Evolutionary conservation across 2,797 vertebrate species (phyloP).

Genomic region (Lophius americanus): DNA sequence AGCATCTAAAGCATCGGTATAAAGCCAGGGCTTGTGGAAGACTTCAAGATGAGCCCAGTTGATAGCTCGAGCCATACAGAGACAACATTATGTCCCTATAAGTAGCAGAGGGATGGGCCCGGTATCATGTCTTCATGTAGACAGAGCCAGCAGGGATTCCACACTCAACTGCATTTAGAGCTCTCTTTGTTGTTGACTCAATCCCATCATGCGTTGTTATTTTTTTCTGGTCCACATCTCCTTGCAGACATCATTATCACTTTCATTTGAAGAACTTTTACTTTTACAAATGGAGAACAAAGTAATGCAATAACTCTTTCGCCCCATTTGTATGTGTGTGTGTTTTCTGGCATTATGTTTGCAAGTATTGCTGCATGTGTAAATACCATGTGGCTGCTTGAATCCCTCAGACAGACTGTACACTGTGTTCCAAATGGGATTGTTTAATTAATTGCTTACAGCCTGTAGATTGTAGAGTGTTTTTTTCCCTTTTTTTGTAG

Average conservation of each 20-base stretch:
- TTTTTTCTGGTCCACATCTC: slow-evolving; percentile 57
- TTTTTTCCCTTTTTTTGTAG: not conserved
- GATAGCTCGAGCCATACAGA: slow-evolving; percentile 59
- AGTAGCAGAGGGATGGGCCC: slow-evolving; percentile 68
- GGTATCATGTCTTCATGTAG: slow-evolving; percentile 65
- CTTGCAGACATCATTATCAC: slow-evolving; percentile 64
- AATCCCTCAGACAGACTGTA: slow-evolving; percentile 8
- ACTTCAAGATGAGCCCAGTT: slow-evolving; percentile 61
- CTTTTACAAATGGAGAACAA: slow-evolving; percentile 44
- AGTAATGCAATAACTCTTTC: slow-evolving; percentile 41
- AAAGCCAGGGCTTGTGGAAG: slow-evolving; percentile 39
- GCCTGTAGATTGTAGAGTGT: not conserved
- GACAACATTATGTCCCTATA: slow-evolving; percentile 70
- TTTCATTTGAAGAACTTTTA: slow-evolving; percentile 55
- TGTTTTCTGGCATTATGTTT: slow-evolving; percentile 16
- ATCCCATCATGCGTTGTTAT: slow-evolving; percentile 56
- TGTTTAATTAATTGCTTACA: slow-evolving; percentile 18
- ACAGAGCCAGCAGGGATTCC: slow-evolving; percentile 67
- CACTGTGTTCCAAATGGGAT: slow-evolving; percentile 2
- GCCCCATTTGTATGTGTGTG: slow-evolving; percentile 31
- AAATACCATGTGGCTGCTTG: slow-evolving; percentile 39
- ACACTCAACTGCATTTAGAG: slow-evolving; percentile 65
- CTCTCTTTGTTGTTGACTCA: slow-evolving; percentile 67
- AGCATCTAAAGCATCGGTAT: slow-evolving; percentile 46
- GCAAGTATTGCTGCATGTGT: slow-evolving; percentile 28